Evolutionary conservation across 2,797 vertebrate genomes (phyloP), one percentile per base, ranked within the genome.

Genomic region (Zalophus californianus): DNA sequence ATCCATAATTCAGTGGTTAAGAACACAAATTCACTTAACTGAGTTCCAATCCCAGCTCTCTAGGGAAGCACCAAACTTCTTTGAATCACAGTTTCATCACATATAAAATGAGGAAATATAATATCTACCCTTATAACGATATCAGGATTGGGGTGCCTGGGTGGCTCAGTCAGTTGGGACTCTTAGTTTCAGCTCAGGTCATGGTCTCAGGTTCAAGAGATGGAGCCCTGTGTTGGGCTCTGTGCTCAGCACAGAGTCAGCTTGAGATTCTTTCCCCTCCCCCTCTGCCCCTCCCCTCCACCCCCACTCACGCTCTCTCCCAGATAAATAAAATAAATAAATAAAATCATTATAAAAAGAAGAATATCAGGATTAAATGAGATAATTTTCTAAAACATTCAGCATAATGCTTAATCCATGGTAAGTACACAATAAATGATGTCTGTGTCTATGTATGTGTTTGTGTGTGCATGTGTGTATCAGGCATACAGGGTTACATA

Each of bases 331-430:
- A 60, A 60, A 27, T 60, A 27, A 27, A 27, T 60, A 32, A 29
- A 62, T 60, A 60, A 60, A 58, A 62, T 64, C 27, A 11, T 32
- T 64, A 64, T 60, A 64, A 64, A 64, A 64, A 64, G 29, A 91
- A 52, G 15, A 78, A 78, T 38, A 75, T 44, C 88, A 85, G n/a
- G 38, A 82, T 66, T 92, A 91, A 90, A 70, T 82, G 68, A 84
- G 48, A 54, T 66, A 79, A 68, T 41, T 68, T n/a, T 73, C 56
- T 90, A 90, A 96, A 93, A 38, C 21, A 91, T 87, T 95, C n/a
- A 88, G 56, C 48, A 75, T 35, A 92, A 83, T 82, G 44, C 50
- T 38, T 78, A 73, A 86, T 41, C 38, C 62, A 83, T n/a, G 7
- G 9, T 64, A 80, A 85, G 41, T 35, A 79, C 35, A 92, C 64